Evolutionary conservation across 2,113 vertebrate species (phyloP), one percentile per base, ranked within the genome.

Genomic region (Machaerirhynchus nigripectus): DNA sequence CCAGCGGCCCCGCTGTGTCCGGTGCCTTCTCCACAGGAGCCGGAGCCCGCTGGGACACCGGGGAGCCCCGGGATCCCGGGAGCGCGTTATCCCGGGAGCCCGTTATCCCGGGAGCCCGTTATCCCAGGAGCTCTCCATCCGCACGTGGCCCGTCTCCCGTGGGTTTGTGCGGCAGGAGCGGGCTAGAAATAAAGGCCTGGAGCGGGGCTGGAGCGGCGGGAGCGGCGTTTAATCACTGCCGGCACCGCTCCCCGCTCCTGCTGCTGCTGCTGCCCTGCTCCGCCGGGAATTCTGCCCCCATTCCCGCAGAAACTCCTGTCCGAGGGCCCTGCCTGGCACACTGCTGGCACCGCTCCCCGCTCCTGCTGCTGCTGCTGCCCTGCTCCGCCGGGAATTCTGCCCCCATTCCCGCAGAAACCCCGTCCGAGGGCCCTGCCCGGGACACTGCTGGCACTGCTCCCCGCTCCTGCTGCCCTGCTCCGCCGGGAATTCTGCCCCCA

Each of bases 11-110:
- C 31, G 27, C 33, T 9, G 21, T 9, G n/a, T 3, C 42, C 44
- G 4, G 28, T 0, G 0, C 7, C 46, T 44, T 10, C 20, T 24
- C 15, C 11, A 4, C 56, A 33, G 14, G 23, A 11, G 11, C 24
- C 40, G 10, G 35, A 71, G 61, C 30, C 81, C 57, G 4, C 0
- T 0, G 1, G 6, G 50, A 8, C 71, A 27, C 1, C 71, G 6
- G 0, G 2, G 67, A 49, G 20, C 46, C 9, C 53, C 9, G 53
- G 61, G 49, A 10, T 6, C 5, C 21, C 0, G 18, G 44, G 44
- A 46, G 44, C 44, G 19, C 44, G 20, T 20, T 5, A 11, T 47
- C 46, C 50, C 27, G 9, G 50, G 50, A 52, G 55, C 18, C n/a
- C n/a, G n/a, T n/a, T n/a, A 10, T 6, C 5, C 21, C 0, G 18